Evolutionary conservation across 2,888 invertebrate species (phyloP).

Genomic region (Eupeodes latifasciatus): DNA sequence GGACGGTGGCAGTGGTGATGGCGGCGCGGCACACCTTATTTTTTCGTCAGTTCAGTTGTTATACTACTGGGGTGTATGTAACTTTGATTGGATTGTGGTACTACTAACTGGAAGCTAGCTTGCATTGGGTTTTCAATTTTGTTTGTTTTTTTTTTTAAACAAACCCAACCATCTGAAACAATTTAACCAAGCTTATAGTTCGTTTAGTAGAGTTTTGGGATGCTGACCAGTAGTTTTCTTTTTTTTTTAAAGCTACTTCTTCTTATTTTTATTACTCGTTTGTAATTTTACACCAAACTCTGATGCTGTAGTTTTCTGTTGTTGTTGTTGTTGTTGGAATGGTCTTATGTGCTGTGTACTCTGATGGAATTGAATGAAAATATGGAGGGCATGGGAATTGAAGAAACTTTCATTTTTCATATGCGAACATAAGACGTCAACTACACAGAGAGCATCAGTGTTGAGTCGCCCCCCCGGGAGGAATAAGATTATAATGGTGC

Average conservation of each 20-base stretch:
- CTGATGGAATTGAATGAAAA: slow-evolving; percentile 14
- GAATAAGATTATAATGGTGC: slow-evolving; percentile 29
- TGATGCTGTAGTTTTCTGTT: background rate
- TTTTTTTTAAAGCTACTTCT: background rate
- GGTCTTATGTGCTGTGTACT: background rate
- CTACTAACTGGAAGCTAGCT: background rate
- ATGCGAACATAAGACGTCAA: background rate
- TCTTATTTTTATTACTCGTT: slow-evolving; percentile 20
- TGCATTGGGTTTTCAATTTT: background rate
- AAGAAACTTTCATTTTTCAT: slow-evolving; percentile 62
- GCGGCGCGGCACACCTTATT: slow-evolving; percentile 61
- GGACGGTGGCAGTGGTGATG: slow-evolving; percentile 23
- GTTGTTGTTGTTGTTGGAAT: background rate
- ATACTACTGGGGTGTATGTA: slow-evolving; percentile 20
- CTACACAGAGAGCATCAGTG: background rate
- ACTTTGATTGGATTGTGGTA: slow-evolving; percentile 38
- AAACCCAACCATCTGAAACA: slow-evolving; percentile 60
- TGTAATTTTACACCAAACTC: slow-evolving; percentile 45
- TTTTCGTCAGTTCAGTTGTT: background rate
- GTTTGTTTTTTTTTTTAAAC: background rate
- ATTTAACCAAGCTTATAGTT: slow-evolving; percentile 49
- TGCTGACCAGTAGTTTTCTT: background rate
- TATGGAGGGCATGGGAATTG: background rate
- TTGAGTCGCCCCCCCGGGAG: background rate
- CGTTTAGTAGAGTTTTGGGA: background rate